Evolutionary conservation across 2,797 vertebrate genomes (phyloP).

Genomic region (Phalanger gymnotis): DNA sequence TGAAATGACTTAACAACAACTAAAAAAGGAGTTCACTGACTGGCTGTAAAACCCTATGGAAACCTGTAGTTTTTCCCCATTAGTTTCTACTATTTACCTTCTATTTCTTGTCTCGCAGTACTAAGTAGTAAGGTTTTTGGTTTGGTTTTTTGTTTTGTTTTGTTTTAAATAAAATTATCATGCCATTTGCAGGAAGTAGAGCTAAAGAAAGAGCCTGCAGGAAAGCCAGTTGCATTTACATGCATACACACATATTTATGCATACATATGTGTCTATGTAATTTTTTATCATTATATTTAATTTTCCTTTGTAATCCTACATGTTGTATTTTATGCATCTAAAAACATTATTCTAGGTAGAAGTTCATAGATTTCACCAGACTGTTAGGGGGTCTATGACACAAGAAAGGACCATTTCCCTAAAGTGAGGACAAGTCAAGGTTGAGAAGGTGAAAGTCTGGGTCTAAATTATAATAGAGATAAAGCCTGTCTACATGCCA

Average conservation of each 20-base stretch:
- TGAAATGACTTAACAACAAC: no score
- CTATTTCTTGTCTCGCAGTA: not conserved
- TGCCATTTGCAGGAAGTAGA: not conserved
- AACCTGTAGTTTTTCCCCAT: no score
- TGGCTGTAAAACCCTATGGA: not conserved
- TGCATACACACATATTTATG: not conserved
- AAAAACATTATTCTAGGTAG: no score
- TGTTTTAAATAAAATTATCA: not conserved
- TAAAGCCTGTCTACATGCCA: not conserved
- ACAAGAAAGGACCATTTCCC: not conserved
- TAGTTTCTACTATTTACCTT: not conserved
- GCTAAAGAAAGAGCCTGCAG: not conserved
- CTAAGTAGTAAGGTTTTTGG: not conserved
- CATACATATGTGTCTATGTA: no score
- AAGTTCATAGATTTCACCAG: no score
- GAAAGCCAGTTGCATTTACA: not conserved
- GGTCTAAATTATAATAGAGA: not conserved
- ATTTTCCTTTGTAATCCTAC: no score
- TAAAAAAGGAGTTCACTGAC: not conserved
- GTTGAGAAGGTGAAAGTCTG: not conserved
- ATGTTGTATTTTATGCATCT: no score
- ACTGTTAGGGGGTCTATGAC: no score
- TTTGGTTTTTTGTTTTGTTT: no score
- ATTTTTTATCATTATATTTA: no score
- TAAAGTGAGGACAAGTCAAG: not conserved